Base-by-base conservation (phyloP, 2,797 vertebrate genomes). In the Balearica regulorum region DNA sequence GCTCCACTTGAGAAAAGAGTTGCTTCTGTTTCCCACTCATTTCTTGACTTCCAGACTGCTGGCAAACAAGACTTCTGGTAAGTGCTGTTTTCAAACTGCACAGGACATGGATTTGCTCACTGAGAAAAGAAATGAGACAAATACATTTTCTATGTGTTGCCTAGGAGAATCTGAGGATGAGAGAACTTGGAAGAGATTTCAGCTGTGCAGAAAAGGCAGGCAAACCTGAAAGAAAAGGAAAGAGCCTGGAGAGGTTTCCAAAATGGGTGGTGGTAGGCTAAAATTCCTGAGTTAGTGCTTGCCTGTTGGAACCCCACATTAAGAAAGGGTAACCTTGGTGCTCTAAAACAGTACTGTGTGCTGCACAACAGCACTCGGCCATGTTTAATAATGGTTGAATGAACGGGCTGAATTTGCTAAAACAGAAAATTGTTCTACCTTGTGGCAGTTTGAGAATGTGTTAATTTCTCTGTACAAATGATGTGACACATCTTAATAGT, bases 401-500 rank as follows among this genome's bases (percentile, higher is more conserved):
- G 14, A 75, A 77, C 3, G 8, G 16, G 7, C 8, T 88, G 13
- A 75, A 76, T 62, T 68, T 55, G 5, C 5, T 60, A 35, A 80
- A 86, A 62, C 3, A 68, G 8, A 44, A 33, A 54, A 6, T 6
- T 79, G 2, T 37, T 88, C 13, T 44, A 54, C 10, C 8, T 57
- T 75, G 37, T 33, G 24, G 5, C 24, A 35, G 65, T 83, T 77
- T 80, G 35, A 71, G 17, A 48, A 35, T 5, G 6, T 62, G 16
- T 44, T 49, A 22, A 51, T 66, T 91, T 69, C 3, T 69, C 48
- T 58, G 4, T 17, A 41, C 1, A 80, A 83, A 73, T 9, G 46
- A 16, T 0, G 0, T 33, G 13, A 43, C 2, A 37, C 4, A 15
- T 75, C 13, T 84, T 60, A 55, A 55, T 1, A 35, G 37, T 65